Evolutionary conservation across 2,113 vertebrate genomes (phyloP), one percentile per base, ranked within the genome.

Genomic region (Vimba vimba): DNA sequence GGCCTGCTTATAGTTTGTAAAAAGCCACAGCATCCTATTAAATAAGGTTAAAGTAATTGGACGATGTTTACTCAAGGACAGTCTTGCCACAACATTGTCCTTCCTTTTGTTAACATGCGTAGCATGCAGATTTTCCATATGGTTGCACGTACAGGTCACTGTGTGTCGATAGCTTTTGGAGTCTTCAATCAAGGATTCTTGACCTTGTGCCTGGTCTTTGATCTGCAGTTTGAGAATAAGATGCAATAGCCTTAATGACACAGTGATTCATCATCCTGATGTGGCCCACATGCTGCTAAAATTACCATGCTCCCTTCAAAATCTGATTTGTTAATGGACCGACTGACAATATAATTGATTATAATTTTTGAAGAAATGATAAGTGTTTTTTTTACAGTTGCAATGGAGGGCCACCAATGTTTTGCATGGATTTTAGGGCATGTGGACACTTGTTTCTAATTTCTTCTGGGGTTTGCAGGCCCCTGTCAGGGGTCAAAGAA

Each of bases 1-100:
- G 80, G 90, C 87, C 92, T 95, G 94, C 90, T 94, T 93, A 88
- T 88, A 92, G 85, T 94, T 94, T 88, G 88, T 86, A 64, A 84
- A 80, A 94, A 92, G 73, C 93, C 94, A 89, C 92, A 92, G 82
- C 89, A 92, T 94, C 91, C 91, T 93, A 92, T 91, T 92, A 94
- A 93, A 88, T 75, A 87, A 82, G 91, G 92, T 91, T 92, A 85
- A 90, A 92, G 90, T 92, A 90, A 92, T 86, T 89, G 84, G 85
- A 79, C 76, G 59, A 86, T 86, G 90, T 93, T 93, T 91, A 89
- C 88, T 89, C 23, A 75, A 57, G 87, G 77, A 36, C 33, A 78
- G 33, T 73, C 59, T 57, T 83, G 84, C 82, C 33, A 83, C 75
- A 25, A 75, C 88, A 86, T 83, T 82, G 71, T 4, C 36, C 27